A percentile compares a stretch with the other conserved stretches of the same genome.
These are phyloP conservation scores for Aeoliscus strigatus DNA, from an alignment of 2,797 vertebrate genomes.

Conservation along the genomic window DNA sequence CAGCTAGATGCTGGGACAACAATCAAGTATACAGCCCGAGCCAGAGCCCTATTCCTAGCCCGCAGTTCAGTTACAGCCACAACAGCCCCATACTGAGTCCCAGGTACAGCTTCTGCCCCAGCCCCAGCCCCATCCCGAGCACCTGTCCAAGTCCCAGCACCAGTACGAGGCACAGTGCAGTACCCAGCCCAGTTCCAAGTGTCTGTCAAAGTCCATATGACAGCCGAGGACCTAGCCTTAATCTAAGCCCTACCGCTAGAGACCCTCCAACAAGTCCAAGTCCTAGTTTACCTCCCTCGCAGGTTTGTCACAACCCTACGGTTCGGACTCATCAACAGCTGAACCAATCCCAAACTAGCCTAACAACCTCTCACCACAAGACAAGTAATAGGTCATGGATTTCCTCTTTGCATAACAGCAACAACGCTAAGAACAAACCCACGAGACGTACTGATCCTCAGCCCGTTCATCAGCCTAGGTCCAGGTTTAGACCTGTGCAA, in stretches of 20 bases:
- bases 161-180: conserved; percentile 49
- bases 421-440: conserved; percentile 45
- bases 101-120: conserved; percentile 69
- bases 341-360: conserved; percentile 32
- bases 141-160: conserved; percentile 68
- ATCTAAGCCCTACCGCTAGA: conserved; percentile 59
- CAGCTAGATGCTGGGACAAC: conserved; percentile 70
- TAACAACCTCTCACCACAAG: conserved; percentile 44
- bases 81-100: conserved; percentile 65
- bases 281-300: conserved; percentile 47
- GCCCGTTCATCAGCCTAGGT: conserved; percentile 30
- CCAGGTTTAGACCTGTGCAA: conserved; percentile 43
- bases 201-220: conserved; percentile 60
- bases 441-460: conserved; percentile 31
- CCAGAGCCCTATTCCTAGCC: conserved; percentile 75
- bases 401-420: conserved; percentile 29
- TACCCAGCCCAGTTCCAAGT: conserved; percentile 52
- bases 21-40: conserved; percentile 72
- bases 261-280: conserved; percentile 54
- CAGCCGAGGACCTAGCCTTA: conserved; percentile 55
- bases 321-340: conserved; percentile 37
- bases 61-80: conserved; percentile 71
- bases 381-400: conserved; percentile 61
- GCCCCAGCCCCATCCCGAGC: conserved; percentile 69
- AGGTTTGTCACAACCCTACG: conserved; percentile 29